Evolutionary conservation across 2,888 invertebrate species (phyloP).

Genomic region (Brachypalpus laphriformis): DNA sequence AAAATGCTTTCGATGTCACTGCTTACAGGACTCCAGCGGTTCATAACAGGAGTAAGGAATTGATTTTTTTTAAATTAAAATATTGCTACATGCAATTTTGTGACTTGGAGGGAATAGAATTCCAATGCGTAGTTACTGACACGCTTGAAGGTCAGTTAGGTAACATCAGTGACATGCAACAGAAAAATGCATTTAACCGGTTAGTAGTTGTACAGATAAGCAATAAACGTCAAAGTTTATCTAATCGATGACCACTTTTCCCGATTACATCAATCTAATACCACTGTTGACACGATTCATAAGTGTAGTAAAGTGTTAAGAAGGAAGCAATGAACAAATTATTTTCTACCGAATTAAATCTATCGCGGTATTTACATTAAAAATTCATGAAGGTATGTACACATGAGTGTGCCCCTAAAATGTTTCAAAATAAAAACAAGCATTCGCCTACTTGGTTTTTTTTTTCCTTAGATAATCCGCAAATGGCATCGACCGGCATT

Average conservation of each 20-base stretch:
- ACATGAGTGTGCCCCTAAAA: no score
- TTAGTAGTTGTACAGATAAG: neutral
- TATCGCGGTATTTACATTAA: no score
- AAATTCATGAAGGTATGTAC: no score
- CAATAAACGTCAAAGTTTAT: neutral
- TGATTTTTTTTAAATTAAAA: neutral
- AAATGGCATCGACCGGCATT: neutral
- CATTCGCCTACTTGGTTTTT: neutral
- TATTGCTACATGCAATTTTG: neutral
- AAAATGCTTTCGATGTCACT: constrained; percentile 83
- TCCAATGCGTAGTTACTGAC: neutral
- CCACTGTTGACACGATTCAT: neutral
- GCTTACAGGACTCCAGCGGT: constrained; percentile 82
- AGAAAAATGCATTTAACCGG: neutral
- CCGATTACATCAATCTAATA: neutral
- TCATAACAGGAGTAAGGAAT: constrained; percentile 81
- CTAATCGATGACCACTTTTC: neutral
- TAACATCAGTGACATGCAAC: neutral
- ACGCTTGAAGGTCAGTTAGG: neutral
- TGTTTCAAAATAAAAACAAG: no score
- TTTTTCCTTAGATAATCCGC: neutral
- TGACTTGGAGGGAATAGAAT: neutral
- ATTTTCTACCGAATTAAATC: no score
- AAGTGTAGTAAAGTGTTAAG: no score
- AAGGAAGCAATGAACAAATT: no score